Conservation (phyloP, 2,113 vertebrate genomes). For the Indri indri region DNA sequence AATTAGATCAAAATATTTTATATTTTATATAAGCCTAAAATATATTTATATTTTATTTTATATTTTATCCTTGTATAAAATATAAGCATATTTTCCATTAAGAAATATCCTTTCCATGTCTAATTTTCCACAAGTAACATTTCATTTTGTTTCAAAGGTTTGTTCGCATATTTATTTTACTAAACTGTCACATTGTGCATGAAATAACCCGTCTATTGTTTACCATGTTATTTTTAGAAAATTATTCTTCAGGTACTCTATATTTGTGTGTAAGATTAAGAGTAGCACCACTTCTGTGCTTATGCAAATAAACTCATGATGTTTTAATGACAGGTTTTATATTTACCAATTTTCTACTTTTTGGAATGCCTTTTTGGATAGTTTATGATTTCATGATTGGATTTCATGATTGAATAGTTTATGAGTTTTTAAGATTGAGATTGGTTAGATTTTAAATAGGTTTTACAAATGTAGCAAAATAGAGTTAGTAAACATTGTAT, state of each 20-base stretch:
- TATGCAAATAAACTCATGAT: conserved; percentile 66
- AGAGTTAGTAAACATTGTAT: conserved; percentile 50
- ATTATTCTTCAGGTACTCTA: conserved; percentile 17
- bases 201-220: conserved; percentile 30
- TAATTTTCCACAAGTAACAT: conserved; percentile 21
- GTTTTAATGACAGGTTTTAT: conserved; percentile 68
- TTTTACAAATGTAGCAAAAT: conserved; percentile 62
- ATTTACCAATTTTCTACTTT: conserved; percentile 70
- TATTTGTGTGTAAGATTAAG: conserved; percentile 57
- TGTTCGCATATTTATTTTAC: conserved; percentile 36
- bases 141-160: conserved; percentile 42
- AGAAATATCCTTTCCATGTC: not conserved
- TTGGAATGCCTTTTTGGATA: conserved; percentile 61
- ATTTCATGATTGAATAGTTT: conserved; percentile 69
- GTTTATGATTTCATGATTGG: conserved; percentile 64
- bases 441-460: conserved; percentile 65
- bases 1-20: conserved; percentile 33
- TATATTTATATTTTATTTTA: no score
- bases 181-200: conserved; percentile 38
- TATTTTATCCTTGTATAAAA: no score
- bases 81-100: not conserved
- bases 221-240: conserved; percentile 45
- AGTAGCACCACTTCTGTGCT: conserved; percentile 40
- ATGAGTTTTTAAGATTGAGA: conserved; percentile 69
- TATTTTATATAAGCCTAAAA: not conserved